A percentile compares a stretch with the other conserved stretches of the same genome.
phyloP scores from a whole-genome alignment of 2,888 invertebrate genomes.

The Osmoderma eremita region DNA sequence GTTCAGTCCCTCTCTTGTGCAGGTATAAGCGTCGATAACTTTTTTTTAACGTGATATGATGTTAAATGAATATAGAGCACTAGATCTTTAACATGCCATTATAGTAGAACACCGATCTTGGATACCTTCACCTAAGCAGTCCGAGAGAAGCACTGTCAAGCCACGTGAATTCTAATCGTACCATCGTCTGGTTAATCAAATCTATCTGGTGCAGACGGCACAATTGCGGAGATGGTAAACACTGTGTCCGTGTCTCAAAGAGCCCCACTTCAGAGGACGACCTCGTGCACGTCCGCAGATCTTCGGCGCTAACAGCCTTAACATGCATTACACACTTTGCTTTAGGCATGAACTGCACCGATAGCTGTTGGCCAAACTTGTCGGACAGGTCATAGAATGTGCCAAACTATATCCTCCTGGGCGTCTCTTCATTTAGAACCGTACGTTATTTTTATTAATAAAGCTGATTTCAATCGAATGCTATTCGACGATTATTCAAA shows the following conservation, averaged over 20 bases:
- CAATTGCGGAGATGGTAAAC: constrained; percentile 60
- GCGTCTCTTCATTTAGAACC: constrained; percentile 9
- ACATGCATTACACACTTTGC: constrained; percentile 37
- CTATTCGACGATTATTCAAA: background rate
- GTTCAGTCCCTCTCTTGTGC: background rate
- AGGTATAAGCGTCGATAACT: constrained; percentile 3
- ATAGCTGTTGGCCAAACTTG: constrained; percentile 51
- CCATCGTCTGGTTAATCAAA: constrained; percentile 31
- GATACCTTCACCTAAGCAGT: constrained; percentile 30
- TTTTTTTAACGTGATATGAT: background rate
- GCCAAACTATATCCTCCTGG: constrained; percentile 44
- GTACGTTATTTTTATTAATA: constrained; percentile 9
- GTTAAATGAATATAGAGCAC: constrained; percentile 16
- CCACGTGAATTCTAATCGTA: constrained; percentile 27
- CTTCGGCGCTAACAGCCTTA: constrained; percentile 51
- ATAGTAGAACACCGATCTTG: constrained; percentile 3
- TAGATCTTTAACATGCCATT: constrained; percentile 24
- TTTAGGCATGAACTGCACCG: constrained; percentile 47
- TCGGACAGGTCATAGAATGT: constrained; percentile 54
- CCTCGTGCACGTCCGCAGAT: constrained; percentile 61
- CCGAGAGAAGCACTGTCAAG: constrained; percentile 19
- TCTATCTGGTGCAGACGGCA: constrained; percentile 51
- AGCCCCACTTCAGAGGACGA: constrained; percentile 61
- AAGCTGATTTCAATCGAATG: background rate
- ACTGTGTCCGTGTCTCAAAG: constrained; percentile 60